Conservation (phyloP, 2,113 vertebrate genomes). For the Burhinus bistriatus region DNA sequence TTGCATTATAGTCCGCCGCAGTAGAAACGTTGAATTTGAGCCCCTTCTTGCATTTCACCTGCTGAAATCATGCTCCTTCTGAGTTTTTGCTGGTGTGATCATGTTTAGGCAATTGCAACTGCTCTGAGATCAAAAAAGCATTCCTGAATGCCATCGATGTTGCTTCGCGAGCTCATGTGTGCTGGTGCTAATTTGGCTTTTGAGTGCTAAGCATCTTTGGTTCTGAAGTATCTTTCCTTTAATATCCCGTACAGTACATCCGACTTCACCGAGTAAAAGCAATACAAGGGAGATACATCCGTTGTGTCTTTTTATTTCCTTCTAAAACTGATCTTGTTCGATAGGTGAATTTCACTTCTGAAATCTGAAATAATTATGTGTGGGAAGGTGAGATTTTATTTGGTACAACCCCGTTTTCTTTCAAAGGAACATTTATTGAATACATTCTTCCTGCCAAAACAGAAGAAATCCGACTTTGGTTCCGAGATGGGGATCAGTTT, state of each 20-base stretch:
- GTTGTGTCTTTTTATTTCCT: not conserved
- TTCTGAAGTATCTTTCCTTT: not conserved
- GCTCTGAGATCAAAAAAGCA: not conserved
- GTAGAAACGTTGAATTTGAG: not conserved
- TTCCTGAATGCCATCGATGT: not conserved
- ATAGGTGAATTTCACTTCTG: not conserved
- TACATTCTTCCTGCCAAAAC: not conserved
- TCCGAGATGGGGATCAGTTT: not conserved
- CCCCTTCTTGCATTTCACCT: not conserved
- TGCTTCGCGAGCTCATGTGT: rapidly evolving
- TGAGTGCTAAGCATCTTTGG: not conserved
- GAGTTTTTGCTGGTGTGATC: not conserved
- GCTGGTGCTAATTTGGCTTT: not conserved
- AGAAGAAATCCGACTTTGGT: not conserved
- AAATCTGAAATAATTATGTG: not conserved
- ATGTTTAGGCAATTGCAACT: not conserved
- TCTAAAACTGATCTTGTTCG: not conserved
- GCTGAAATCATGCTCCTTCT: not conserved
- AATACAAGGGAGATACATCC: not conserved
- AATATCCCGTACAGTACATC: not conserved
- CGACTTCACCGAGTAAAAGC: not conserved
- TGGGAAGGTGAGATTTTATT: not conserved
- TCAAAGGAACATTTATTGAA: not conserved
- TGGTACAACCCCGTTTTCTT: not conserved
- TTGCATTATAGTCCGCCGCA: rapidly evolving